Conservation (phyloP, 2,113 vertebrate genomes). For the Petroica traversi region DNA sequence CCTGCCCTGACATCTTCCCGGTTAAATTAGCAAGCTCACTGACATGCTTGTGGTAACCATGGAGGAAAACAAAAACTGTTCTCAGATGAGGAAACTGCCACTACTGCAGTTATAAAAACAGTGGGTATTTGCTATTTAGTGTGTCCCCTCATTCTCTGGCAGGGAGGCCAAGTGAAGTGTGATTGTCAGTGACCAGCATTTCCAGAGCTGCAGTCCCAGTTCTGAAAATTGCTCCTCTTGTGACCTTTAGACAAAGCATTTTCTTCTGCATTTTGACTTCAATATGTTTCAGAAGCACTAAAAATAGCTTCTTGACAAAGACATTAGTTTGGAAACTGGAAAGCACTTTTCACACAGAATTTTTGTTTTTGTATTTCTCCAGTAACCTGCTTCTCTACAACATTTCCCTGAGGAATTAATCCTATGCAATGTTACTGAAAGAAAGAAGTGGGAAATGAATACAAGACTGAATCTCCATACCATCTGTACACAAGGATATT, state of each 20-base stretch:
- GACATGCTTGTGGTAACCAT: neutral
- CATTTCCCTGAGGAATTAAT: neutral
- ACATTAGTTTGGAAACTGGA: neutral
- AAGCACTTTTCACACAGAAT: neutral
- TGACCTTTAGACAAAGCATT: neutral
- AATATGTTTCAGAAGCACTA: neutral
- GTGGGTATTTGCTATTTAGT: neutral
- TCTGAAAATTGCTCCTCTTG: neutral
- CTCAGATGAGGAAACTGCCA: neutral
- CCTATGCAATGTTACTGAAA: neutral
- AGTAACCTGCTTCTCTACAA: neutral
- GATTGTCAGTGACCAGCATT: neutral
- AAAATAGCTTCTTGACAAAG: neutral
- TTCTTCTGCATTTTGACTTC: neutral
- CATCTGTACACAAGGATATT: neutral
- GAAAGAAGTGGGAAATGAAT: neutral
- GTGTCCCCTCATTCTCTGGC: neutral
- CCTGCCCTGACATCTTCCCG: neutral
- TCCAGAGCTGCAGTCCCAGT: neutral
- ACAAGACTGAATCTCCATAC: neutral
- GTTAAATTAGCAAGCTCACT: neutral
- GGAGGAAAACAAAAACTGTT: neutral
- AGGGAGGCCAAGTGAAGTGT: neutral
- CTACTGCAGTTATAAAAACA: neutral
- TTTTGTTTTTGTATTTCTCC: neutral